phyloP scores from a whole-genome alignment of 2,797 vertebrate genomes.

The Pipistrellus nathusii region DNA sequence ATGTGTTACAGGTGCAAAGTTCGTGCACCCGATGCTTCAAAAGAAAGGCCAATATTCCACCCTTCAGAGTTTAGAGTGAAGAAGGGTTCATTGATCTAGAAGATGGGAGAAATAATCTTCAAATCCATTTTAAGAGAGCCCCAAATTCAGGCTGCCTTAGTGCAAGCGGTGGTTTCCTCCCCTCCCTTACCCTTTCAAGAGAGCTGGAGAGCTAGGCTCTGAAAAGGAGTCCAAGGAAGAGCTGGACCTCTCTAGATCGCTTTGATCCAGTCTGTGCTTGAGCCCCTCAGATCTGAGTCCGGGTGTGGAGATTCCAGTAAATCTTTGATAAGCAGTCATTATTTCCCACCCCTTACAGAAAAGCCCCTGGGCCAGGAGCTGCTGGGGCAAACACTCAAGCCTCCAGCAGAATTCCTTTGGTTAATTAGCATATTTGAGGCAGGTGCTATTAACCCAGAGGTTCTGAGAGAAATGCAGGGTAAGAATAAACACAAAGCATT shows the following conservation, averaged over 20 bases:
- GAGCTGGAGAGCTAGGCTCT: background rate
- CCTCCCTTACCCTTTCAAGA: fast-evolving
- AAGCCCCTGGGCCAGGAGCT: background rate
- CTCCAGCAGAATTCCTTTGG: background rate
- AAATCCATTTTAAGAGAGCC: background rate
- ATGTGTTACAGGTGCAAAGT: background rate
- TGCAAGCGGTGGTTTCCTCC: too few relatives aligned
- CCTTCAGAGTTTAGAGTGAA: background rate
- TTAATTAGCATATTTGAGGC: background rate
- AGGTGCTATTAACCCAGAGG: background rate
- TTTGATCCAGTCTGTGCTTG: background rate
- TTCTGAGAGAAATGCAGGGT: background rate
- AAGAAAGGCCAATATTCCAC: background rate
- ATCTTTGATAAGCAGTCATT: background rate
- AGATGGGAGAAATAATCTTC: background rate
- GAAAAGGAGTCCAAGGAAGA: background rate
- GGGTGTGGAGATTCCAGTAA: background rate
- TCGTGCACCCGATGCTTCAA: background rate
- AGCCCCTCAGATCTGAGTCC: background rate
- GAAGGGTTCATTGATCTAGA: background rate
- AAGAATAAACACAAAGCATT: background rate
- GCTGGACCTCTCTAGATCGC: background rate
- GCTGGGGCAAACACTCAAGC: background rate
- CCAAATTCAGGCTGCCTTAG: background rate
- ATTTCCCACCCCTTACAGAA: background rate